Conservation (phyloP, 2,113 vertebrate species). For the Platysternon megacephalum region DNA sequence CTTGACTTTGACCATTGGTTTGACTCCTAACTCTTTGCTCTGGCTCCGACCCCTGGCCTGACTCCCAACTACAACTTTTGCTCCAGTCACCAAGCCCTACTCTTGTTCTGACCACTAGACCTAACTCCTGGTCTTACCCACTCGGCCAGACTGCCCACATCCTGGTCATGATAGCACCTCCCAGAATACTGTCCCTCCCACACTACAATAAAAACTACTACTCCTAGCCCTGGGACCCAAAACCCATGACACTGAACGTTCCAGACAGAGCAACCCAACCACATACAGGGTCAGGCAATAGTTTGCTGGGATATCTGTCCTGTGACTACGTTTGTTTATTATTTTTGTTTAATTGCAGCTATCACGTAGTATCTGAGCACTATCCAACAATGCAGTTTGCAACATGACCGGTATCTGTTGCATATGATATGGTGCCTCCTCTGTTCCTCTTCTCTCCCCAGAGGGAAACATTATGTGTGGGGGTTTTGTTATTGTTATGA, state of each 20-base stretch:
- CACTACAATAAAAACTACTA: neutral
- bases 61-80: neutral
- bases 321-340: neutral
- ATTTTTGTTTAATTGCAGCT: neutral
- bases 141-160: neutral
- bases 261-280: rapidly evolving
- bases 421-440: neutral
- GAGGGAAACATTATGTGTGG: neutral
- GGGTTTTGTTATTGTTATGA: neutral
- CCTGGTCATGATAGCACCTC: neutral
- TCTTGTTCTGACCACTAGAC: too few relatives aligned
- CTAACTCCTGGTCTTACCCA: neutral
- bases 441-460: neutral
- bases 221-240: neutral
- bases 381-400: neutral
- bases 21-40: neutral
- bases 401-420: neutral
- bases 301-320: neutral
- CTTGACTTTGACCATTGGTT: too few relatives aligned
- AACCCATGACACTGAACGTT: neutral
- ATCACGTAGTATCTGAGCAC: neutral
- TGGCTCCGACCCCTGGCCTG: neutral
- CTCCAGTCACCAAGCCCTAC: too few relatives aligned
- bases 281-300: neutral
- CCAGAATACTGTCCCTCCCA: neutral